These are phyloP conservation scores for Zaprionus bogoriensis DNA, from an alignment of 2,888 invertebrate genomes.

Conservation along the genomic window DNA sequence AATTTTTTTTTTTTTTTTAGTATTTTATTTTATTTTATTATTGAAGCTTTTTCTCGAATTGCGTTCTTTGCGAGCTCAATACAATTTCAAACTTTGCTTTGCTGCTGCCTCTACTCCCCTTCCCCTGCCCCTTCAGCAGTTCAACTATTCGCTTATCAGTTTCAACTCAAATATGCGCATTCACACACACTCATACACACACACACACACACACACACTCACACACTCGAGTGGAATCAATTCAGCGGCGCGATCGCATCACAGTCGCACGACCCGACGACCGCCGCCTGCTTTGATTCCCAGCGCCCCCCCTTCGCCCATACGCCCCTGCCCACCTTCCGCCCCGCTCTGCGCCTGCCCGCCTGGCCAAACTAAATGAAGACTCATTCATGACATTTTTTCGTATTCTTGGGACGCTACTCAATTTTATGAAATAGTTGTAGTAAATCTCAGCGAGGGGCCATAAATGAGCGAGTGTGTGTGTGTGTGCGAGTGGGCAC, in stretches of 20 bases:
- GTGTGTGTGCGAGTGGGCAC: not conserved
- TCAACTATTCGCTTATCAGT: slow-evolving; percentile 32
- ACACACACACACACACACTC: slow-evolving; percentile 5
- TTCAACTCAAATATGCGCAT: slow-evolving; percentile 24
- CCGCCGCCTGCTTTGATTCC: slow-evolving; percentile 21
- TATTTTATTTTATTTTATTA: too few relatives aligned
- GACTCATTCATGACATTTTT: slow-evolving; percentile 40
- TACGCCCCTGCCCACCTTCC: not conserved
- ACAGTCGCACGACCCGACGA: slow-evolving; percentile 60
- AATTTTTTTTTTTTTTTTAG: too few relatives aligned
- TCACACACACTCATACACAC: slow-evolving; percentile 2
- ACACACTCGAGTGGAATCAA: slow-evolving; percentile 57
- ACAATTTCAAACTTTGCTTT: slow-evolving; percentile 33
- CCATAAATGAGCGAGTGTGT: slow-evolving; percentile 20
- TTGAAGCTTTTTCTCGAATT: too few relatives aligned
- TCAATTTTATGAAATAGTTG: slow-evolving; percentile 58
- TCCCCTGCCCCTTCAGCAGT: not conserved
- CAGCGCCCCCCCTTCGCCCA: not conserved
- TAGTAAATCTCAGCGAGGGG: slow-evolving; percentile 60
- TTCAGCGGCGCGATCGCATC: slow-evolving; percentile 55
- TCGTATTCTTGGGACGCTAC: slow-evolving; percentile 38
- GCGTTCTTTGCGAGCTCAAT: slow-evolving; percentile 35
- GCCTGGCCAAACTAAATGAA: not conserved
- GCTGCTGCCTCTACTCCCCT: not conserved
- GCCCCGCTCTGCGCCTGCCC: not conserved